These are phyloP conservation scores for Tholera decimalis DNA, from an alignment of 2,888 invertebrate genomes.

Conservation along the genomic window DNA sequence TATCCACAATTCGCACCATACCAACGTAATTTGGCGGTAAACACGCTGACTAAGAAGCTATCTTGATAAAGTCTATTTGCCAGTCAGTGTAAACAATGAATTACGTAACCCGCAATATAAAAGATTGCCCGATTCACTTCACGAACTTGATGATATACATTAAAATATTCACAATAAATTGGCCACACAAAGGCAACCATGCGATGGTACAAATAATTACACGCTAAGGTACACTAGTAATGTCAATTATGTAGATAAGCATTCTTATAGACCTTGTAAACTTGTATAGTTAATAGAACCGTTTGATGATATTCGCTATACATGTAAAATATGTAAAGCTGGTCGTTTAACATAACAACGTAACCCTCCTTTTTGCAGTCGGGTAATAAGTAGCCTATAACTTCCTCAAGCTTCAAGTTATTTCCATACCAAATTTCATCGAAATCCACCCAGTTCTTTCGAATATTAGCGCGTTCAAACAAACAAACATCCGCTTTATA, in stretches of 20 bases:
- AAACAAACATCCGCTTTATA: too few species aligned
- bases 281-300: slow-evolving; percentile 21
- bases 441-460: too few species aligned
- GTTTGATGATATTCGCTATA: slow-evolving; percentile 5
- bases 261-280: slow-evolving; percentile 27
- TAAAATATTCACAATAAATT: slow-evolving; percentile 28
- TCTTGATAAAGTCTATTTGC: not conserved
- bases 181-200: not conserved
- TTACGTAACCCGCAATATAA: not conserved
- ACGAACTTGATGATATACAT: slow-evolving; percentile 4
- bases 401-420: too few species aligned
- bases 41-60: not conserved
- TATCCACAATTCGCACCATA: too few species aligned
- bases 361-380: too few species aligned
- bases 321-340: not conserved
- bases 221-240: slow-evolving; percentile 11
- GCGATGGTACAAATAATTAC: slow-evolving; percentile 22
- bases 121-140: not conserved
- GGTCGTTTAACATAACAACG: too few species aligned
- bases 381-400: too few species aligned
- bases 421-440: too few species aligned
- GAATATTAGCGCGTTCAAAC: too few species aligned
- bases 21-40: not conserved
- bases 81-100: not conserved
- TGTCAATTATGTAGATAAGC: slow-evolving; percentile 41